Evolutionary conservation across 2,113 vertebrate species (phyloP).

Genomic region (Oreochromis tanganicae): DNA sequence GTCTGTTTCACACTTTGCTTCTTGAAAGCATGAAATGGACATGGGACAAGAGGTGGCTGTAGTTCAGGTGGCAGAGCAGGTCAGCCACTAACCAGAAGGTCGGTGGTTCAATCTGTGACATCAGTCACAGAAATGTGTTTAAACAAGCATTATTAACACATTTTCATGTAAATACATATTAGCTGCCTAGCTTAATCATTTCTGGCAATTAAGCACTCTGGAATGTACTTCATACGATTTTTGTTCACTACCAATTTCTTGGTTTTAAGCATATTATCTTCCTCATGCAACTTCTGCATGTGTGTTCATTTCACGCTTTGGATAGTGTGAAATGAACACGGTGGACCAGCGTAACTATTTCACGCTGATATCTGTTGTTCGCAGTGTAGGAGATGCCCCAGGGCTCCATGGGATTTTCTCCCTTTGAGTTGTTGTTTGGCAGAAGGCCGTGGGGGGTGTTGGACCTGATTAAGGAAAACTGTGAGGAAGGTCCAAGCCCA

Average conservation of each 20-base stretch:
- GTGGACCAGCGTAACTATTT: background rate
- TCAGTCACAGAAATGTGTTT: background rate
- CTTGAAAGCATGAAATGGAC: fast-evolving
- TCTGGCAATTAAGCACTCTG: background rate
- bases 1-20: background rate
- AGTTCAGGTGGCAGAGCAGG: too few species aligned
- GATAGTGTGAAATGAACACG: background rate
- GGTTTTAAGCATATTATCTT: background rate
- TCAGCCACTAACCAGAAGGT: too few species aligned
- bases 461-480: background rate
- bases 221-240: background rate
- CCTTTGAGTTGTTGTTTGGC: background rate
- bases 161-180: background rate
- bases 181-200: background rate
- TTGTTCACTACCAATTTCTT: background rate
- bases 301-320: background rate
- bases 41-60: too few species aligned
- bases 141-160: background rate
- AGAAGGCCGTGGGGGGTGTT: background rate
- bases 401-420: background rate
- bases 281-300: background rate
- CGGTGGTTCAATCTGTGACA: too few species aligned
- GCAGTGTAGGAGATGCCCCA: background rate
- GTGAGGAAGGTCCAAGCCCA: background rate
- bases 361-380: background rate